phyloP scores from a whole-genome alignment of 2,888 invertebrate genomes.

The Sympetrum striolatum region DNA sequence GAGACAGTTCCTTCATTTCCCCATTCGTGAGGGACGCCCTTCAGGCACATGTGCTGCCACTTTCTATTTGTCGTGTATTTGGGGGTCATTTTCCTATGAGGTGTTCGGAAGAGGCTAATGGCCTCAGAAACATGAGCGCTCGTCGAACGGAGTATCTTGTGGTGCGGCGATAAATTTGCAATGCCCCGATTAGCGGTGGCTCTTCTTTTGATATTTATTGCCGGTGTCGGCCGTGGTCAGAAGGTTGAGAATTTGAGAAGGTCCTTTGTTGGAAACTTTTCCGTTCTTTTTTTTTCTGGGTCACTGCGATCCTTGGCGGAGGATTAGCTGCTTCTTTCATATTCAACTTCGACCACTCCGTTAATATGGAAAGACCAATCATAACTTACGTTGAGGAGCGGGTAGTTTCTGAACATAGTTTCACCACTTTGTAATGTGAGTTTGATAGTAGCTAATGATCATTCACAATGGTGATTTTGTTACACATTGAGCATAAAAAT shows the following conservation, averaged over 20 bases:
- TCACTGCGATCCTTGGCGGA: not conserved
- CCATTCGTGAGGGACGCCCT: not conserved
- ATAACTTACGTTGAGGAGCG: no score
- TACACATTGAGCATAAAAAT: no score
- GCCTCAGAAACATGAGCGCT: conserved; percentile 1
- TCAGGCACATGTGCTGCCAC: not conserved
- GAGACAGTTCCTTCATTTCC: no score
- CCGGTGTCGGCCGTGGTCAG: not conserved
- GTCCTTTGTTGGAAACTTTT: not conserved
- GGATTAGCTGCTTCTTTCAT: no score
- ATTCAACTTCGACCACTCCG: no score
- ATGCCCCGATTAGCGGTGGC: not conserved
- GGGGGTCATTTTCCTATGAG: not conserved
- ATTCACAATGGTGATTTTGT: no score
- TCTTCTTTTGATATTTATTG: not conserved
- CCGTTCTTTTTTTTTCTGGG: not conserved
- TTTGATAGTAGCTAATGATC: no score
- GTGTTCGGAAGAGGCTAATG: conserved; percentile 11
- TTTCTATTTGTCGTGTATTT: not conserved
- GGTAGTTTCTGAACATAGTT: no score
- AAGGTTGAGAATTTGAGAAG: not conserved
- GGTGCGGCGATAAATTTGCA: conserved; percentile 20
- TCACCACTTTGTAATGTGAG: no score
- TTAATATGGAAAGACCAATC: no score
- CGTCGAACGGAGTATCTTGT: not conserved